These are phyloP conservation scores for Macaca nemestrina DNA, from an alignment of 2,113 vertebrate species.

Conservation along the genomic window DNA sequence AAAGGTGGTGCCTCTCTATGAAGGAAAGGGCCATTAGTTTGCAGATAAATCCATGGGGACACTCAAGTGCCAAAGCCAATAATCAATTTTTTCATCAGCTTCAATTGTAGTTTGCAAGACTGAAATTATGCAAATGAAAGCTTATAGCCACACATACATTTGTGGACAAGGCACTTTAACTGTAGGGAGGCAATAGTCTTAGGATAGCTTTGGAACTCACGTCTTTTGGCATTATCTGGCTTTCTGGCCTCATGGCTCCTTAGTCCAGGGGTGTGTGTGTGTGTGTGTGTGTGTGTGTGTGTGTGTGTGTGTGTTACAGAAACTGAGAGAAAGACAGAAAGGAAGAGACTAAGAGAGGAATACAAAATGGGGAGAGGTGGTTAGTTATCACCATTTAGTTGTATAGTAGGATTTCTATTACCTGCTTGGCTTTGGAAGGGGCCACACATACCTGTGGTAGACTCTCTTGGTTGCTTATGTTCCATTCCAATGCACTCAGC, in stretches of 20 bases:
- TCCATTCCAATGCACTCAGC: neutral
- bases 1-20: neutral
- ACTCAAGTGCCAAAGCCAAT: neutral
- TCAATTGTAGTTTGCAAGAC: neutral
- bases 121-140: neutral
- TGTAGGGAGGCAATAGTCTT: neutral
- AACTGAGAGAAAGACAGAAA: neutral
- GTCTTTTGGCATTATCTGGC: neutral
- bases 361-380: neutral
- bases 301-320: neutral
- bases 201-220: neutral
- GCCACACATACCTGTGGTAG: neutral
- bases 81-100: neutral
- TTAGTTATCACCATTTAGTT: neutral
- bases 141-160: too few species aligned
- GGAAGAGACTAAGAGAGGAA: neutral
- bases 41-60: neutral
- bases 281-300: too few species aligned
- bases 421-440: neutral
- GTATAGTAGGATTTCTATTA: neutral
- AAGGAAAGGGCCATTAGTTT: neutral
- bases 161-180: neutral
- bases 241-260: neutral
- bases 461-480: neutral
- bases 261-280: neutral